Evolutionary conservation across 2,113 vertebrate species (phyloP), one percentile per base, ranked within the genome.

Genomic region (Gasterosteus aculeatus): DNA sequence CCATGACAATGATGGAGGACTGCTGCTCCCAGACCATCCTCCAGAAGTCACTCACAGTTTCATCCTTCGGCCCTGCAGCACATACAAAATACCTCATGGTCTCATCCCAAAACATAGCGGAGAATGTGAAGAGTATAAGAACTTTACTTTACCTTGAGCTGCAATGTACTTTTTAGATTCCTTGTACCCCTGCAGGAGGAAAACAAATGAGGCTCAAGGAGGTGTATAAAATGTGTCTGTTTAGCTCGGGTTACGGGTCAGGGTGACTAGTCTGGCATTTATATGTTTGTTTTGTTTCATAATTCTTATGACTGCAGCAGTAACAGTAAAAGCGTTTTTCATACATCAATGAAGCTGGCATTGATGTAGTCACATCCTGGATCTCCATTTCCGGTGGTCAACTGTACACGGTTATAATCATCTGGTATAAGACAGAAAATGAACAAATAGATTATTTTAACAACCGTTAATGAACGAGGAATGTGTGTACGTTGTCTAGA

Each of bases 1-100:
- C 97, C 98, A 99, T 99, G 82, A 99, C 97, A 69, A 99, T 96
- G 59, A 99, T 95, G 0, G 98, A 98, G 68, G 96, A 96, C 72
- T 98, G 96, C 80, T 99, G 97, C 76, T 99, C 98, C 98, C 97
- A 99, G 83, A 98, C 93, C 98, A 99, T 99, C 90, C 95, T 96
- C 98, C 98, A 99, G 90, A 99, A 99, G 86, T 98, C 97, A 78
- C 91, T 82, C 1, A 96, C 90, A 5, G 97, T 99, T 86, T 99
- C 98, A 14, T 98, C 97, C 81, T 98, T 97, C 6, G 98, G 98
- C 0, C 97, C 98, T 99, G 35, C 1, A 65, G 54, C 26, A 83
- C 47, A 81, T 19, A 78, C 11, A 69, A 2, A 56, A 42, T n/a
- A 11, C 53, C 14, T 29, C 22, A 56, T 3, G 22, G 4, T 53